Evolutionary conservation across 2,113 vertebrate genomes (phyloP).

Genomic region (Plotosus lineatus): DNA sequence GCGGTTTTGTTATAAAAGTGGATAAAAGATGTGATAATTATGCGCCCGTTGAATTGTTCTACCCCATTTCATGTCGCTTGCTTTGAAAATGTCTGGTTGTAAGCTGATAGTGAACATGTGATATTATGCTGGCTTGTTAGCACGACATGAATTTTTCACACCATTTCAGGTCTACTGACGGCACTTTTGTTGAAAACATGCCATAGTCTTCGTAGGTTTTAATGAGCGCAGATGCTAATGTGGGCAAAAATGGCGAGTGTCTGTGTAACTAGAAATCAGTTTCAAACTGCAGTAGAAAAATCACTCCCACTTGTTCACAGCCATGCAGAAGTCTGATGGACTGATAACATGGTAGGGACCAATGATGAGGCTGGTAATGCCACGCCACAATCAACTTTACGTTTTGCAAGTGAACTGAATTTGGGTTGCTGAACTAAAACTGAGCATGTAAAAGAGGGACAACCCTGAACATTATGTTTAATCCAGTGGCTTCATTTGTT

Average conservation of each 20-base stretch:
- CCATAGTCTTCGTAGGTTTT: not conserved
- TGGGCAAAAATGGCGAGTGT: conserved; percentile 6
- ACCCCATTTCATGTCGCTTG: not conserved
- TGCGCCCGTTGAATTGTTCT: not conserved
- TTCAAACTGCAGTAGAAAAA: conserved; percentile 28
- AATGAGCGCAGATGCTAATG: conserved; percentile 22
- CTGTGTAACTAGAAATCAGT: conserved; percentile 22
- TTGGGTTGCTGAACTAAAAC: not conserved
- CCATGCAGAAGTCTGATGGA: conserved; percentile 12
- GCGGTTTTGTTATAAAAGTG: not conserved
- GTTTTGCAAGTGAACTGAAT: not conserved
- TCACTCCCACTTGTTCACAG: conserved; percentile 20
- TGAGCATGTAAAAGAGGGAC: not conserved
- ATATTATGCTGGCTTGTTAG: not conserved
- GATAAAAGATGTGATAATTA: not conserved
- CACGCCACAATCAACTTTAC: not conserved
- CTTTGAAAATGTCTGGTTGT: not conserved
- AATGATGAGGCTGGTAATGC: not conserved
- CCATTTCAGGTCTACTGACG: conserved; percentile 1
- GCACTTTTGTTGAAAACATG: not conserved
- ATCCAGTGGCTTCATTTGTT: not conserved
- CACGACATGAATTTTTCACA: conserved; percentile 6
- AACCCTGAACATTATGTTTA: not conserved
- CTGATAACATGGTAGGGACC: not conserved
- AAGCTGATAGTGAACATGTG: not conserved